phyloP scores from a whole-genome alignment of 1,140 invertebrate species.

The Lanistes nyassanus region DNA sequence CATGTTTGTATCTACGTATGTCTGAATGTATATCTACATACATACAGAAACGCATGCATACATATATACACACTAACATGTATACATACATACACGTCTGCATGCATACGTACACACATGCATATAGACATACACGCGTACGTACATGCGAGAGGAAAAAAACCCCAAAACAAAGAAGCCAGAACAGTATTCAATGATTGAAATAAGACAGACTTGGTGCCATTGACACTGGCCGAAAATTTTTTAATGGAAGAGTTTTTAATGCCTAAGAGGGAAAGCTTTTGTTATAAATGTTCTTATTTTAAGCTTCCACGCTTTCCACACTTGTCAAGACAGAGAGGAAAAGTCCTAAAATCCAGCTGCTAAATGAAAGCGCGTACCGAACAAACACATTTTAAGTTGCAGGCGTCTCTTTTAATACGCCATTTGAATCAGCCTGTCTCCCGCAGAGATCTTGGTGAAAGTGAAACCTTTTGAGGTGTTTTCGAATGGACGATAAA shows the following conservation, averaged over 20 bases:
- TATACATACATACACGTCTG: neutral
- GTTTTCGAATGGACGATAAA: too few relatives aligned
- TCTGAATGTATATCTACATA: too few relatives aligned
- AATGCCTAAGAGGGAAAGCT: neutral
- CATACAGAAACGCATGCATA: neutral
- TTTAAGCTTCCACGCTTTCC: neutral
- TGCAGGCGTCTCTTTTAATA: too few relatives aligned
- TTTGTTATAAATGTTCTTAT: conserved; percentile 2
- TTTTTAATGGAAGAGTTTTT: neutral
- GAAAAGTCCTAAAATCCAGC: neutral
- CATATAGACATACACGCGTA: neutral
- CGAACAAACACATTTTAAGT: too few relatives aligned
- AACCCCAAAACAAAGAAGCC: neutral
- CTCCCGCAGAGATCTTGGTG: too few relatives aligned
- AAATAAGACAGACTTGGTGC: neutral
- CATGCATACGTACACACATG: neutral
- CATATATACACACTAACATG: neutral
- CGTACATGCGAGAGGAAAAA: too few relatives aligned
- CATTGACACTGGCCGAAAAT: neutral
- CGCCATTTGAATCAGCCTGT: too few relatives aligned
- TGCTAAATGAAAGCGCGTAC: too few relatives aligned
- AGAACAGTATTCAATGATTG: conserved; percentile 6
- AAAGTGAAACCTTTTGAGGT: too few relatives aligned
- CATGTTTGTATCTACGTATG: too few relatives aligned
- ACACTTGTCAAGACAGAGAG: too few relatives aligned